A percentile compares a stretch with the other conserved stretches of the same genome.
phyloP scores from a whole-genome alignment of 1,140 invertebrate species.

The Drosophila prosaltans region DNA sequence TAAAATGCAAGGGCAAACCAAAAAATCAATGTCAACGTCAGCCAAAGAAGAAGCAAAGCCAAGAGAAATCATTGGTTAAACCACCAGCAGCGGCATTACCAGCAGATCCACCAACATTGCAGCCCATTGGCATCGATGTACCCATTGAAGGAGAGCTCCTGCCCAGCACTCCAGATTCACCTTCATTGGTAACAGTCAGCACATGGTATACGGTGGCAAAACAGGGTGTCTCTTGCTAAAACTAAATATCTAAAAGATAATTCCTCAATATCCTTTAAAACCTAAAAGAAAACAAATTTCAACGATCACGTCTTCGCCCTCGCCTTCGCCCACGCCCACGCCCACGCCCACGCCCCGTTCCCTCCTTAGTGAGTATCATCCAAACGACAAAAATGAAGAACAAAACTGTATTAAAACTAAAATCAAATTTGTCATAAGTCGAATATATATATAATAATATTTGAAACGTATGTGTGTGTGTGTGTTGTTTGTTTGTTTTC shows the following conservation, averaged over 20 bases:
- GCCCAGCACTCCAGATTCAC: constrained; percentile 70
- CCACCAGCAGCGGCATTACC: constrained; percentile 14
- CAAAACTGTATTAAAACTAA: constrained; percentile 3
- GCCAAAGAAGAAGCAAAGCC: constrained; percentile 20
- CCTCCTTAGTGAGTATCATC: constrained; percentile 6
- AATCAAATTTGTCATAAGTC: constrained; percentile 3
- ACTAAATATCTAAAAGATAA: constrained; percentile 1
- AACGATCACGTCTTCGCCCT: background rate
- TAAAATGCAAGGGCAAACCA: constrained; percentile 24
- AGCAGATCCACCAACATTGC: constrained; percentile 22
- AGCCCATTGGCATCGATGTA: constrained; percentile 21
- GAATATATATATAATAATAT: constrained; percentile 18
- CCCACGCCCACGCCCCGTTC: background rate
- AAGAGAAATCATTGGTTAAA: constrained; percentile 10
- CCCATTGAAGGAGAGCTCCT: constrained; percentile 17
- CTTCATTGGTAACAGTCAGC: constrained; percentile 80
- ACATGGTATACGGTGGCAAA: constrained; percentile 83
- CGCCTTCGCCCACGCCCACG: too few relatives aligned
- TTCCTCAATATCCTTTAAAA: too few relatives aligned
- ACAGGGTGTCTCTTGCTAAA: constrained; percentile 82
- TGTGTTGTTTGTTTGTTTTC: constrained; percentile 15
- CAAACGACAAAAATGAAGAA: background rate
- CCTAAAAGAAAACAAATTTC: too few relatives aligned
- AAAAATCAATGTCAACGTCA: background rate
- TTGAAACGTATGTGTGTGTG: constrained; percentile 22